Conservation (phyloP, 1,140 invertebrate genomes). For the Magallana gigas region DNA sequence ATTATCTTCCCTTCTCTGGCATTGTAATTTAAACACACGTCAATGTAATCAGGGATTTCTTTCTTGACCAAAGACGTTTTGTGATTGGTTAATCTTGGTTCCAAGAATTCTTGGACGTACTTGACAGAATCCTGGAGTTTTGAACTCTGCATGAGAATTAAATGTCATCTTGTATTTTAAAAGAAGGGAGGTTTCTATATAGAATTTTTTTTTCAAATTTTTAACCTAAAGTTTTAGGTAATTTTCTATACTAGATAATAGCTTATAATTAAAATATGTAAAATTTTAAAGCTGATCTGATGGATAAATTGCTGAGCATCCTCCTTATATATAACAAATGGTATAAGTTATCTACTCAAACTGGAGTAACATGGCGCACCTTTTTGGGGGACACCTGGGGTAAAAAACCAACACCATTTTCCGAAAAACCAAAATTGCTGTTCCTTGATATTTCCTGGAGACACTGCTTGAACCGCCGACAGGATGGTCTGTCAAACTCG, state of each 20-base stretch:
- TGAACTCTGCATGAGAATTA: background rate
- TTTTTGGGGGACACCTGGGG: background rate
- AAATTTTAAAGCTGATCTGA: too few species aligned
- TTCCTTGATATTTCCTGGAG: background rate
- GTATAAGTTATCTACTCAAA: too few species aligned
- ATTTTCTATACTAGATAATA: too few species aligned
- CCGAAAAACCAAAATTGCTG: background rate
- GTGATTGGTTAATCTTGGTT: constrained; percentile 37
- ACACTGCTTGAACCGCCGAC: background rate
- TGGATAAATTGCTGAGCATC: too few species aligned
- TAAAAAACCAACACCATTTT: background rate
- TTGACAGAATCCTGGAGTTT: constrained; percentile 3
- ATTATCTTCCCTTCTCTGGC: background rate
- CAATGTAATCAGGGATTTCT: constrained; percentile 17
- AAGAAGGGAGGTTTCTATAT: too few species aligned
- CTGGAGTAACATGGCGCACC: background rate
- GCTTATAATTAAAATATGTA: too few species aligned
- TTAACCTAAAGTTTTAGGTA: too few species aligned
- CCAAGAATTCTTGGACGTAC: constrained; percentile 29
- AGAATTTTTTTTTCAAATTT: too few species aligned
- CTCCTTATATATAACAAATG: too few species aligned
- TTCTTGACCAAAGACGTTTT: constrained; percentile 26
- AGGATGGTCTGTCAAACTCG: constrained; percentile 6
- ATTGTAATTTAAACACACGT: background rate
- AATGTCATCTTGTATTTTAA: too few species aligned